Evolutionary conservation across 2,113 vertebrate species (phyloP).

Genomic region (Mobula birostris): DNA sequence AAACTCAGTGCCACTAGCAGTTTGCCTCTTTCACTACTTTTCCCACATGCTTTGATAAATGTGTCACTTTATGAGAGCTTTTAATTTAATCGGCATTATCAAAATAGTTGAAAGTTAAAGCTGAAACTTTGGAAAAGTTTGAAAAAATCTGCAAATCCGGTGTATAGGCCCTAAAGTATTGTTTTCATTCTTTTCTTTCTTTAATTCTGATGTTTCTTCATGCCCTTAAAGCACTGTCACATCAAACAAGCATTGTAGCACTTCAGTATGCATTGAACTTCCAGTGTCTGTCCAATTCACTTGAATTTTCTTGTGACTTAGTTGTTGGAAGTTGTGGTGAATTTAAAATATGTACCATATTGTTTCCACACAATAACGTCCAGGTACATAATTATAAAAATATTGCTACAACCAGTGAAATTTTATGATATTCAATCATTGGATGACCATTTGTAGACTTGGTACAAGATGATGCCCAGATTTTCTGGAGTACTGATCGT

Average conservation of each 20-base stretch:
- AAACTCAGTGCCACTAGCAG: background rate
- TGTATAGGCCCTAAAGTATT: background rate
- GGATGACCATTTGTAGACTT: background rate
- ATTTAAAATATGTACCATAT: background rate
- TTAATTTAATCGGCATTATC: background rate
- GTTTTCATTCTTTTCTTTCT: background rate
- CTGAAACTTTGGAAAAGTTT: background rate
- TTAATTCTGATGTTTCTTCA: background rate
- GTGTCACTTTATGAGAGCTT: background rate
- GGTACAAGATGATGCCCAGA: no score
- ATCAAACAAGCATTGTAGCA: no score
- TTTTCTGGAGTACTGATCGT: no score
- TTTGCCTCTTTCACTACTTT: conserved; percentile 13
- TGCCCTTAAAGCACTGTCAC: background rate
- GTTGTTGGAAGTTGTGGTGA: background rate
- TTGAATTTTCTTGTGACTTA: background rate
- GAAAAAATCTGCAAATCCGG: background rate
- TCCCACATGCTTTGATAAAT: background rate
- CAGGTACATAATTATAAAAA: background rate
- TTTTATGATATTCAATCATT: background rate
- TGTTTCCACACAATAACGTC: background rate
- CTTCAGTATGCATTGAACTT: background rate
- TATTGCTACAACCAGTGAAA: background rate
- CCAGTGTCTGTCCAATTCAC: background rate
- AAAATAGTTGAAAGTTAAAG: background rate